Percentiles rank a stretch among this genome's conserved stretches.
These are phyloP conservation scores for Peromyscus attwateri DNA, from an alignment of 2,797 vertebrate species.

Conservation along the genomic window DNA sequence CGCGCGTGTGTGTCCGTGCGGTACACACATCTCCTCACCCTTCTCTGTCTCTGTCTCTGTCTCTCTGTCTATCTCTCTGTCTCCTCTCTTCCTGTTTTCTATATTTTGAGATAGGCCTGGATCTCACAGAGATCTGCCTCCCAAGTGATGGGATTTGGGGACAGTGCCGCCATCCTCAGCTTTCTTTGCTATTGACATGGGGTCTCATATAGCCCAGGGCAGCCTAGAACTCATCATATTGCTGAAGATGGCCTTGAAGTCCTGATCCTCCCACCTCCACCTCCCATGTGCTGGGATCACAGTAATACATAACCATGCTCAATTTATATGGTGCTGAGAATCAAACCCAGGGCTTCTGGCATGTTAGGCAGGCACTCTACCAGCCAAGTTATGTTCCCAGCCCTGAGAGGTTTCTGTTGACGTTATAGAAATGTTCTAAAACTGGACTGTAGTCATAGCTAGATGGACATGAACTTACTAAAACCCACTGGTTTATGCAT, in stretches of 20 bases:
- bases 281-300: neutral
- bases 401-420: neutral
- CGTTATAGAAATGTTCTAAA: constrained; percentile 9
- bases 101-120: neutral
- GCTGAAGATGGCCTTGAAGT: neutral
- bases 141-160: neutral
- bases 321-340: neutral
- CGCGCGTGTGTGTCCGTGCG: no score
- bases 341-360: neutral
- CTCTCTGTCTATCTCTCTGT: neutral
- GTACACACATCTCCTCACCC: no score
- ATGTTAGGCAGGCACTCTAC: no score
- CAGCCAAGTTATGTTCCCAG: no score
- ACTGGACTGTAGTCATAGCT: constrained; percentile 18
- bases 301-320: neutral
- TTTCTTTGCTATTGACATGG: neutral
- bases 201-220: no score
- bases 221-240: no score
- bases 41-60: neutral
- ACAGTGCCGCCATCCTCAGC: neutral
- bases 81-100: neutral
- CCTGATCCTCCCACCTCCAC: neutral
- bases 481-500: neutral
- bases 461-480: neutral
- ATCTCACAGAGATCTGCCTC: neutral